These are phyloP conservation scores for Azorinus chamasolen DNA, from an alignment of 2,888 invertebrate genomes.

Conservation along the genomic window DNA sequence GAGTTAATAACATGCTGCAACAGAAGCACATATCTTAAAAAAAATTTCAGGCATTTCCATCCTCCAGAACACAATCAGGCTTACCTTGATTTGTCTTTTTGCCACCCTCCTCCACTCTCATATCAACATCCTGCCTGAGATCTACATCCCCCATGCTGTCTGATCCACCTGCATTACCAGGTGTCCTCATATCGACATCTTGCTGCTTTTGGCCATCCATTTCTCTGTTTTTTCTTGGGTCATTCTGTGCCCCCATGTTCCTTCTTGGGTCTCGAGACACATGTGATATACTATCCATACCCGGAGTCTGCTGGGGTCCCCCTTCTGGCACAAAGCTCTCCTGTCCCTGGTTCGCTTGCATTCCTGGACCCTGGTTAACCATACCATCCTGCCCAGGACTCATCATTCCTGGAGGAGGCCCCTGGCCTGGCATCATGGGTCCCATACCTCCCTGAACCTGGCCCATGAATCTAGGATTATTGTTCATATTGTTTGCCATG, in stretches of 20 bases:
- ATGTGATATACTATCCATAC: constrained; percentile 14
- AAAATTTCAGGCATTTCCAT: too few species aligned
- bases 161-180: constrained; percentile 1
- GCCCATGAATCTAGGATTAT: constrained; percentile 34
- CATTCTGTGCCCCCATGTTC: constrained; percentile 14
- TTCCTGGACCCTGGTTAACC: too few species aligned
- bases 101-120: constrained; percentile 37
- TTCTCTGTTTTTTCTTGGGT: constrained; percentile 22
- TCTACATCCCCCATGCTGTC: constrained; percentile 42
- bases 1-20: too few species aligned
- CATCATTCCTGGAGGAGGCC: constrained; percentile 1
- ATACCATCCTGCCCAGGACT: too few species aligned
- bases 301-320: background rate
- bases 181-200: constrained; percentile 40
- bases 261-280: background rate
- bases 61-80: too few species aligned
- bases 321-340: background rate
- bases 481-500: constrained; percentile 17
- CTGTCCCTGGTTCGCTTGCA: background rate
- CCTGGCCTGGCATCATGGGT: constrained; percentile 44
- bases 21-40: too few species aligned
- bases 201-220: constrained; percentile 15
- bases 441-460: constrained; percentile 30
- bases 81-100: constrained; percentile 6
- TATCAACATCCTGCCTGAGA: constrained; percentile 55